phyloP scores from a whole-genome alignment of 2,888 invertebrate genomes.

The Adelognathus sp. region DNA sequence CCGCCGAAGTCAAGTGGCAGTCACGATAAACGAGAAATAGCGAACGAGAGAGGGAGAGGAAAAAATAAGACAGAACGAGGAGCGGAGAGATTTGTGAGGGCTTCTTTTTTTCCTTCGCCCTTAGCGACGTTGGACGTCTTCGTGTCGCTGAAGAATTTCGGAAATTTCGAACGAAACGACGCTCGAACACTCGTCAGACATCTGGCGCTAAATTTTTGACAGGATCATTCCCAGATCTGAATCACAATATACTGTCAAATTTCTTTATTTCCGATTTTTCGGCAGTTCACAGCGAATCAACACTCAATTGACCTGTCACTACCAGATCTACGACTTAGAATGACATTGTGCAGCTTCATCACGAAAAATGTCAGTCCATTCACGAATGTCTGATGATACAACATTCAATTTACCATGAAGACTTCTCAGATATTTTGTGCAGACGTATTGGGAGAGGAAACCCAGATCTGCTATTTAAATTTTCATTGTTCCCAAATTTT shows the following conservation, averaged over 20 bases:
- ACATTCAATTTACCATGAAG: no score
- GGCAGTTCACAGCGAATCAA: background rate
- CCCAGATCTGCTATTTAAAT: no score
- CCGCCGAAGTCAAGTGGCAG: conserved; percentile 58
- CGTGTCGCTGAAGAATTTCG: background rate
- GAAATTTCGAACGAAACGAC: no score
- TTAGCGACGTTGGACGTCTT: background rate
- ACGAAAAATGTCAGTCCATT: no score
- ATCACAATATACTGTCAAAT: background rate
- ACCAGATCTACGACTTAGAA: no score
- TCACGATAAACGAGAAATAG: conserved; percentile 52
- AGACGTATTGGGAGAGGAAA: no score
- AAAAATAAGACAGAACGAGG: no score
- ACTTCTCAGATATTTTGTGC: no score
- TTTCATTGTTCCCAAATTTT: no score
- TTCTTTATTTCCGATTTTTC: background rate
- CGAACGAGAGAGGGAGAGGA: background rate
- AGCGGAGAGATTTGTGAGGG: background rate
- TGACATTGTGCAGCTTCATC: no score
- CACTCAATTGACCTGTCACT: no score
- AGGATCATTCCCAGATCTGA: background rate
- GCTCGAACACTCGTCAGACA: background rate
- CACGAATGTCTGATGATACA: no score
- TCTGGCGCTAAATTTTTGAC: background rate
- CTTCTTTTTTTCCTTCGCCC: background rate